Percentiles rank a stretch among this genome's conserved stretches.
Conservation (phyloP, 2,888 invertebrate genomes). For the Trisateles emortualis region DNA sequence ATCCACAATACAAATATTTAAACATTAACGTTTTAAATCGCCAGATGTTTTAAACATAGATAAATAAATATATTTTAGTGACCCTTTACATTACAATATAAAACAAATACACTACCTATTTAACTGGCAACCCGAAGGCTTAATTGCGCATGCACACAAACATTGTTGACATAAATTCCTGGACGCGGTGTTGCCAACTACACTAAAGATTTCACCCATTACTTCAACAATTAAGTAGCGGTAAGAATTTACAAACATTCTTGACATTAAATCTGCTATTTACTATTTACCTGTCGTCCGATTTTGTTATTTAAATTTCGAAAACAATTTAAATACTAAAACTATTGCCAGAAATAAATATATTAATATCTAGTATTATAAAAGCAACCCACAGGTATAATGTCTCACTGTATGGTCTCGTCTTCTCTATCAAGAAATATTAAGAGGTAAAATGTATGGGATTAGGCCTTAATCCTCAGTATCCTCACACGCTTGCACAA, state of each 20-base stretch:
- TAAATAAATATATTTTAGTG: too few species aligned
- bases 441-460: too few species aligned
- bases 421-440: too few species aligned
- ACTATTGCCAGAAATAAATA: not conserved
- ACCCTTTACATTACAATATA: not conserved
- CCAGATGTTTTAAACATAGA: too few species aligned
- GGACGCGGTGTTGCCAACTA: conserved; percentile 12
- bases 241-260: conserved; percentile 12
- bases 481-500: too few species aligned
- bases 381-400: too few species aligned
- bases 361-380: too few species aligned
- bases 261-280: conserved; percentile 15
- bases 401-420: too few species aligned
- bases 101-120: not conserved
- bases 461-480: too few species aligned
- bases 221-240: conserved; percentile 12
- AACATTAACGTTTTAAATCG: too few species aligned
- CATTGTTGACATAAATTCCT: conserved; percentile 14
- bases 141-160: conserved; percentile 3
- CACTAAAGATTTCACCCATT: conserved; percentile 31
- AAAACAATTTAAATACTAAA: not conserved
- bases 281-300: conserved; percentile 9
- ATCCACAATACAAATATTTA: too few species aligned
- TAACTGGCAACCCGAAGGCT: not conserved
- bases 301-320: not conserved